Base-by-base conservation (phyloP, 2,888 invertebrate species). In the Aporophyla nigra region DNA sequence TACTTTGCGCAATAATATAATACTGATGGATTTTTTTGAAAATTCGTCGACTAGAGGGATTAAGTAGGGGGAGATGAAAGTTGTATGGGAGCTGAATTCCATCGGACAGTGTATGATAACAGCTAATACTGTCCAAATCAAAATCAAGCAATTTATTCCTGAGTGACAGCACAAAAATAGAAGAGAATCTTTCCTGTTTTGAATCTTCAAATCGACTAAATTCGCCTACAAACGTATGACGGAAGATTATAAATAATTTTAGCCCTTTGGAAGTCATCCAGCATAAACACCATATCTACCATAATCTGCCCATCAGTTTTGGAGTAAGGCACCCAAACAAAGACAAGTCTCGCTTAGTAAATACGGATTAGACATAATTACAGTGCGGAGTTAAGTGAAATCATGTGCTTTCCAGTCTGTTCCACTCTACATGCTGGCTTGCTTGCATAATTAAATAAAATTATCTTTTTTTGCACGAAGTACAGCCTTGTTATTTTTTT, bases 381-480 rank as follows among this genome's bases (percentile, higher is more conserved):
- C 49, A 76, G 75, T 76, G 53, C 71, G 51, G 67, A 62, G 46
- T 81, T 78, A 84, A 88, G 90, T 87, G 91, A 90, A 88, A 91
- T 84, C 82, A 86, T 72, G 77, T 78, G 81, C 84, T 89, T 89
- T 88, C 82, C 85, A 86, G 72, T 85, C 75, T 71, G 89, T 90
- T 91, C 86, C 90, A 90, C 86, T 91, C 90, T 86, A 86, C 78
- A 91, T 90, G 71, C 43, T 51, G 53, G 56, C 49, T 82, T 58
- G 84, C 87, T 89, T 88, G 90, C 90, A 89, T 91, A 91, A 90
- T 91, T 90, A 87, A 84, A 76, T 74, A 68, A 65, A 33, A 65
- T 65, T 78, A 65, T 51, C 58, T 69, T 74, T 67, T 77, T 65
- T 69, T 66, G 54, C 58, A 49, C n/a, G 19, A 24, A 54, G 14